These are phyloP conservation scores for Clarias fuscus DNA, from an alignment of 2,797 vertebrate species.

Conservation along the genomic window DNA sequence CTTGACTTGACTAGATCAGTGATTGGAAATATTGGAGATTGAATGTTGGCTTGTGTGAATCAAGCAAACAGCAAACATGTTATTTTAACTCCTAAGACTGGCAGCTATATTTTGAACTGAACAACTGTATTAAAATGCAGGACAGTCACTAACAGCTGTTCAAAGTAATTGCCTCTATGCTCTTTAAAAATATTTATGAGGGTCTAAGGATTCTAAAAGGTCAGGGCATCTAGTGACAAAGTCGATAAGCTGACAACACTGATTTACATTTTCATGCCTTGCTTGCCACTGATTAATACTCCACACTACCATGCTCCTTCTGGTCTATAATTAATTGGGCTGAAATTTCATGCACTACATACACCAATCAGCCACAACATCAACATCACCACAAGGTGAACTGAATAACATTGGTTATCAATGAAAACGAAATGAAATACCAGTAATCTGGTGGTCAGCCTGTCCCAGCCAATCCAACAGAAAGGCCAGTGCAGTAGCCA, in stretches of 20 bases:
- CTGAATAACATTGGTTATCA: too few species aligned
- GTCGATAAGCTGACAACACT: neutral
- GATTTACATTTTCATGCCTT: neutral
- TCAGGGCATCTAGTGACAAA: neutral
- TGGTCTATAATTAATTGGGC: neutral
- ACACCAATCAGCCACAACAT: neutral
- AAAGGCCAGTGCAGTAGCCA: too few species aligned
- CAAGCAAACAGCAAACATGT: too few species aligned
- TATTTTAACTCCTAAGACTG: neutral
- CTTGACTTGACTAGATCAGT: too few species aligned
- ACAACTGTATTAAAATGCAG: neutral
- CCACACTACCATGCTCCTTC: neutral
- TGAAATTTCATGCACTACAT: neutral
- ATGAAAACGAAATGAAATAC: too few species aligned
- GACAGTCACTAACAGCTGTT: neutral
- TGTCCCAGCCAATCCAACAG: too few species aligned
- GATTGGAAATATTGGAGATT: neutral
- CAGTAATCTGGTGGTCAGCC: too few species aligned
- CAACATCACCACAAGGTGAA: too few species aligned
- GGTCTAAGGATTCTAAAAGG: neutral
- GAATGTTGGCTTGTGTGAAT: neutral
- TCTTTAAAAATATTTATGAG: neutral
- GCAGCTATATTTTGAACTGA: neutral
- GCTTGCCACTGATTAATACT: neutral
- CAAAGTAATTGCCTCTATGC: neutral